Conservation (phyloP, 1,140 invertebrate genomes). For the Myzus persicae region DNA sequence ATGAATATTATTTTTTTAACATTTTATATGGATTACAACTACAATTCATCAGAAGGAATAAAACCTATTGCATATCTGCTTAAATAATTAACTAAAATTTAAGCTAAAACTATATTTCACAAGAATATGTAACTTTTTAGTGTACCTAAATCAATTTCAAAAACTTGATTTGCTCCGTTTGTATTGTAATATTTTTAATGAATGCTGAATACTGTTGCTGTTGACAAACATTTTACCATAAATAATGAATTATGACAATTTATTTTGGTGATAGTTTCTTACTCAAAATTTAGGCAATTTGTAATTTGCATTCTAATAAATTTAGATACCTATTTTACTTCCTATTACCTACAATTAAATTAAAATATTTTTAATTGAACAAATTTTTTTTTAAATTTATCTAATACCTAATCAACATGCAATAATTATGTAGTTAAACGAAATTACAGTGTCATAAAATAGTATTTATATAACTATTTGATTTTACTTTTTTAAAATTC, state of each 20-base stretch:
- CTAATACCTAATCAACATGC: no score
- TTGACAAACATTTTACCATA: neutral
- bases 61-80: neutral
- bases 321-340: no score
- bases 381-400: no score
- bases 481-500: no score
- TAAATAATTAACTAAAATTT: neutral
- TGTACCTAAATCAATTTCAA: neutral
- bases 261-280: neutral
- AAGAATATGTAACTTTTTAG: neutral
- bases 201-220: neutral
- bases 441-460: no score
- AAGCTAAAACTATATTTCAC: neutral
- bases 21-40: neutral
- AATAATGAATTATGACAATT: neutral
- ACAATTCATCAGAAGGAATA: neutral
- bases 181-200: neutral
- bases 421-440: no score
- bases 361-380: no score
- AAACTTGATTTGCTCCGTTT: neutral
- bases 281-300: neutral
- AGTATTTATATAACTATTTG: no score
- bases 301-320: neutral
- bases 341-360: no score
- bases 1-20: neutral